phyloP scores from a whole-genome alignment of 2,797 vertebrate genomes.

The Premnoplex brunnescens region DNA sequence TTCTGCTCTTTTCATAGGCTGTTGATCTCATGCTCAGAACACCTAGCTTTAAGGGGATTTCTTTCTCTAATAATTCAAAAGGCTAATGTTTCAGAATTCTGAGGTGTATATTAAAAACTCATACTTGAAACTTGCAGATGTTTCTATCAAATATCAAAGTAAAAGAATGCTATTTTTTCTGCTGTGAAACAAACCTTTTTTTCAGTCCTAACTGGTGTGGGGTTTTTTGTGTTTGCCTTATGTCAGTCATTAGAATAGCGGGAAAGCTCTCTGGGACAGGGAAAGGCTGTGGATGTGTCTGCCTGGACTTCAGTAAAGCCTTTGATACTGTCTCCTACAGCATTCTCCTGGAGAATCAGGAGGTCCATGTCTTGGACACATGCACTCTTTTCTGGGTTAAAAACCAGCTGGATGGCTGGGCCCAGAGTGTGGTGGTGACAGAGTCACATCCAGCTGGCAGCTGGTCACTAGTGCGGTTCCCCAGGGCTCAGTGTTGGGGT shows the following conservation, averaged over 20 bases:
- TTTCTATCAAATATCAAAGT: not conserved
- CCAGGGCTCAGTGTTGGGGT: not conserved
- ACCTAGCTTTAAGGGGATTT: not conserved
- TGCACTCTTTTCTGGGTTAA: not conserved
- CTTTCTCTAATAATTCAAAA: not conserved
- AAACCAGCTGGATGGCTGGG: not conserved
- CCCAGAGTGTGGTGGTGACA: not conserved
- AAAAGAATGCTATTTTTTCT: not conserved
- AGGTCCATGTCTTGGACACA: not conserved
- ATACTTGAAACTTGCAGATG: not conserved
- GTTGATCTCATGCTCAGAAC: not conserved
- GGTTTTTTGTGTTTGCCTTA: not conserved
- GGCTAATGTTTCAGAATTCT: not conserved
- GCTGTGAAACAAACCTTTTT: not conserved
- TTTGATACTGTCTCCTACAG: not conserved
- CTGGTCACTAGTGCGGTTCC: not conserved
- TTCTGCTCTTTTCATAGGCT: not conserved
- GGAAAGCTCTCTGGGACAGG: not conserved
- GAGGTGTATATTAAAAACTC: not conserved
- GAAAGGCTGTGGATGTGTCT: not conserved
- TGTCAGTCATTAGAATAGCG: not conserved
- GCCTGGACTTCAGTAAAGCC: not conserved
- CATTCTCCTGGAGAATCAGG: not conserved
- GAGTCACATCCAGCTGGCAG: not conserved
- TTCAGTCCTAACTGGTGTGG: not conserved